A percentile compares a stretch with the other conserved stretches of the same genome.
phyloP scores from a whole-genome alignment of 2,888 invertebrate genomes.

The Microctonus brassicae region DNA sequence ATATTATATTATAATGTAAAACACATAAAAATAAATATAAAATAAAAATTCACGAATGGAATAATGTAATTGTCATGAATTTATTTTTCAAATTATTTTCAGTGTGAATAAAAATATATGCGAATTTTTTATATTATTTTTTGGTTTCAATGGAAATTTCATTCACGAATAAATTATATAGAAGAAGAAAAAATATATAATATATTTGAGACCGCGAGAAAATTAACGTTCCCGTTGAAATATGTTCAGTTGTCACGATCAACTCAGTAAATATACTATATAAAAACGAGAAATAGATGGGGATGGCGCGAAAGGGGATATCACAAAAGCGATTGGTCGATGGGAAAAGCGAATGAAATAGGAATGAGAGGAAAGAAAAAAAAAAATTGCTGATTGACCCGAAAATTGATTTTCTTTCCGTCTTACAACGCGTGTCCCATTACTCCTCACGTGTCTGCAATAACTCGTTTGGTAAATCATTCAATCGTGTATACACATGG shows the following conservation, averaged over 20 bases:
- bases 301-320: constrained; percentile 8
- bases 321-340: not conserved
- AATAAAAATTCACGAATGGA: no score
- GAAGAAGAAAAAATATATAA: no score
- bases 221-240: constrained; percentile 25
- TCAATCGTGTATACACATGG: constrained; percentile 30
- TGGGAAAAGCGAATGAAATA: constrained; percentile 24
- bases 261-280: not conserved
- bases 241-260: constrained; percentile 22
- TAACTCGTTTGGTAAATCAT: constrained; percentile 41
- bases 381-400: constrained; percentile 28
- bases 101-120: no score
- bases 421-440: constrained; percentile 25
- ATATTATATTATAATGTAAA: no score
- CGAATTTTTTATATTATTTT: no score
- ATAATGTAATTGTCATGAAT: no score
- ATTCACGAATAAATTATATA: not conserved
- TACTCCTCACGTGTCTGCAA: constrained; percentile 44
- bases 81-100: no score
- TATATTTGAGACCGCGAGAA: not conserved
- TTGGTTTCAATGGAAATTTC: not conserved
- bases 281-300: not conserved
- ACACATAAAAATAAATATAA: no score
- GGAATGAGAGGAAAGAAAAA: constrained; percentile 7
- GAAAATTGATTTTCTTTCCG: constrained; percentile 37